phyloP scores from a whole-genome alignment of 2,888 invertebrate genomes.

The Cataglyphis cursor region DNA sequence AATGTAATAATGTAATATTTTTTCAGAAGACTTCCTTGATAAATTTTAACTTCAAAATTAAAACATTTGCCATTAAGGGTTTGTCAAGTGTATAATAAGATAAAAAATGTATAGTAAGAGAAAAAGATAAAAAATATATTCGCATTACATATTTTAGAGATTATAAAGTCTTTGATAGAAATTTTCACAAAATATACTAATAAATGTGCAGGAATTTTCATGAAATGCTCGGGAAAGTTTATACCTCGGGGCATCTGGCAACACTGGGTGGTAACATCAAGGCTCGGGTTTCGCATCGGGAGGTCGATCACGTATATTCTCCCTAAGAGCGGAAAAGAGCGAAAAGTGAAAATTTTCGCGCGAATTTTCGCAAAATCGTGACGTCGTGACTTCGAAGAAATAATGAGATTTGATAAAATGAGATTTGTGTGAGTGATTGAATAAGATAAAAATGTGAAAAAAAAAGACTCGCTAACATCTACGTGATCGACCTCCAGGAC shows the following conservation, averaged over 20 bases:
- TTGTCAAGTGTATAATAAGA: background rate
- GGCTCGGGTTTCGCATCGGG: conserved; percentile 15
- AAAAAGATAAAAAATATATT: background rate
- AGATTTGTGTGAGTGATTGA: conserved; percentile 33
- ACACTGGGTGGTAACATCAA: background rate
- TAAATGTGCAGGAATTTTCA: background rate
- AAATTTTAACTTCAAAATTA: background rate
- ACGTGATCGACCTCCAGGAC: background rate
- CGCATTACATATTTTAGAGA: background rate
- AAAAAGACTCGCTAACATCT: conserved; percentile 19
- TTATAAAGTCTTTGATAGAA: background rate
- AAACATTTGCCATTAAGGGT: background rate
- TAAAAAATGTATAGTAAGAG: background rate
- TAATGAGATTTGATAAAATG: conserved; percentile 22
- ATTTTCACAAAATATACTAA: conserved; percentile 17
- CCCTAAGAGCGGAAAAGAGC: conserved; percentile 11
- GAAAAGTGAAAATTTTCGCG: conserved; percentile 32
- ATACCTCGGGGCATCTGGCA: conserved; percentile 8
- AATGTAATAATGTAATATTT: background rate
- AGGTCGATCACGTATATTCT: conserved; percentile 24
- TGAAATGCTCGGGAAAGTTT: conserved; percentile 30
- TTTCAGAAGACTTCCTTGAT: background rate
- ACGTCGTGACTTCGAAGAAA: conserved; percentile 17
- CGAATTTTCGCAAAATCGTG: conserved; percentile 35
- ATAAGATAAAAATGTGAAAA: conserved; percentile 26